These are phyloP conservation scores for Anneissia japonica DNA, from an alignment of 35 echinoderm and acorn worm species.

Conservation along the genomic window DNA sequence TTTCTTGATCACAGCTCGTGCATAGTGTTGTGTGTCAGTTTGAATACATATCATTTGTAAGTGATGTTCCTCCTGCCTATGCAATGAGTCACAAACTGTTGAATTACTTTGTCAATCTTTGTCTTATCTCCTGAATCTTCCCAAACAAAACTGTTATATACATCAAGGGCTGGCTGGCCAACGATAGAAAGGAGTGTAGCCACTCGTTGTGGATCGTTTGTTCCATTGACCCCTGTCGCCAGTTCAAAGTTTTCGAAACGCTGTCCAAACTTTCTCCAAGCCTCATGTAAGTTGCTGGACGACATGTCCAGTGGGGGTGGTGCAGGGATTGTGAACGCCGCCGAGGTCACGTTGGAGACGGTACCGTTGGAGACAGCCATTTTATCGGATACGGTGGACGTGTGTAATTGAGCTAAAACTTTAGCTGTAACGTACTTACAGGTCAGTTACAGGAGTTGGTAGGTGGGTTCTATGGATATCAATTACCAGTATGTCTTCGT, in stretches of 20 bases:
- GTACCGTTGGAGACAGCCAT: too few species aligned
- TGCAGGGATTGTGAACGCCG: conserved; percentile 30
- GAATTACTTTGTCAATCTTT: conserved; percentile 31
- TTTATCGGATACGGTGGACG: too few species aligned
- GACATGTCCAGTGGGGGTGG: conserved; percentile 30
- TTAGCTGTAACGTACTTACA: too few species aligned
- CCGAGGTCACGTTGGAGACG: too few species aligned
- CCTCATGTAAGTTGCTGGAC: conserved; percentile 4
- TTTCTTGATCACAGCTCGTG: not conserved
- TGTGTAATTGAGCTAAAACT: too few species aligned
- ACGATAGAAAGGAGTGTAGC: conserved; percentile 49
- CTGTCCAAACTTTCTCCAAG: conserved; percentile 42
- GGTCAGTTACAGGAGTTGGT: too few species aligned
- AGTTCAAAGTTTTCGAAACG: conserved; percentile 35
- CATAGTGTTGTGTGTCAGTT: not conserved
- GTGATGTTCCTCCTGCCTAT: conserved; percentile 48
- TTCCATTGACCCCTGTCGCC: conserved; percentile 24
- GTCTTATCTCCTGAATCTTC: conserved; percentile 11
- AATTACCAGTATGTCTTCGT: too few species aligned
- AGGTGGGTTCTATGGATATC: too few species aligned
- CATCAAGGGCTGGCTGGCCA: conserved; percentile 36
- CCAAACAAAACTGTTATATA: conserved; percentile 56
- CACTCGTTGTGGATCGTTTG: conserved; percentile 20
- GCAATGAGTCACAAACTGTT: conserved; percentile 38
- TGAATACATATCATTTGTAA: conserved; percentile 60